Evolutionary conservation across 2,888 invertebrate species (phyloP).

Genomic region (Stegophylla sp.): DNA sequence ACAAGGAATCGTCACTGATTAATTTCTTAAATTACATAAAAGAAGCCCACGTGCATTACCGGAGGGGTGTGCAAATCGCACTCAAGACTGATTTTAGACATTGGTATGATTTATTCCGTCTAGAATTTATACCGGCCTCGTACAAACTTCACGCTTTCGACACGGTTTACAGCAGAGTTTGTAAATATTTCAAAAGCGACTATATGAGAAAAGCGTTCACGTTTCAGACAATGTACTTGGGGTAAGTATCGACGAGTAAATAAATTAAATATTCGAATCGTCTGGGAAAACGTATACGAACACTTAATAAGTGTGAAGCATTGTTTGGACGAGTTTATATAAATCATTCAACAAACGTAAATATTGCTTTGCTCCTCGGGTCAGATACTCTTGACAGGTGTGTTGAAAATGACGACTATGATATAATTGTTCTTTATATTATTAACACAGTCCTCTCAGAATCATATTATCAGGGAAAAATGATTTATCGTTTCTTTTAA

Average conservation of each 20-base stretch:
- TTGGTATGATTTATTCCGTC: conserved; percentile 5
- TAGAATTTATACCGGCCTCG: conserved; percentile 1
- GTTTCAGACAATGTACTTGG: conserved; percentile 36
- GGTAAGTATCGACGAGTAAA: not conserved
- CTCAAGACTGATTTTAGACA: conserved; percentile 25
- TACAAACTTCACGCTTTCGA: conserved; percentile 6
- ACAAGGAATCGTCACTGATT: not conserved
- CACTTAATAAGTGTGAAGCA: no score
- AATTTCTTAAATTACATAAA: conserved; percentile 13
- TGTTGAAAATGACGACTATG: no score
- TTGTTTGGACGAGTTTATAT: no score
- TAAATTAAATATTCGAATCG: no score
- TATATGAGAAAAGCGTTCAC: conserved; percentile 47
- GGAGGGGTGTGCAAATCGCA: not conserved
- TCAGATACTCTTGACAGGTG: no score
- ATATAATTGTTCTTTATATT: no score
- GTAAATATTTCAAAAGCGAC: conserved; percentile 36
- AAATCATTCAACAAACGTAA: no score
- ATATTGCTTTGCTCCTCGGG: no score
- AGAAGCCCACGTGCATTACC: conserved; percentile 29
- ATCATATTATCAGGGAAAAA: no score
- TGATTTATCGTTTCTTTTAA: no score
- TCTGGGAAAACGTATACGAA: no score
- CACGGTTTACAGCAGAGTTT: conserved; percentile 24
- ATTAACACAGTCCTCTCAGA: no score